Base-by-base conservation (phyloP, 2,797 vertebrate genomes). In the Syndactyla subalaris region DNA sequence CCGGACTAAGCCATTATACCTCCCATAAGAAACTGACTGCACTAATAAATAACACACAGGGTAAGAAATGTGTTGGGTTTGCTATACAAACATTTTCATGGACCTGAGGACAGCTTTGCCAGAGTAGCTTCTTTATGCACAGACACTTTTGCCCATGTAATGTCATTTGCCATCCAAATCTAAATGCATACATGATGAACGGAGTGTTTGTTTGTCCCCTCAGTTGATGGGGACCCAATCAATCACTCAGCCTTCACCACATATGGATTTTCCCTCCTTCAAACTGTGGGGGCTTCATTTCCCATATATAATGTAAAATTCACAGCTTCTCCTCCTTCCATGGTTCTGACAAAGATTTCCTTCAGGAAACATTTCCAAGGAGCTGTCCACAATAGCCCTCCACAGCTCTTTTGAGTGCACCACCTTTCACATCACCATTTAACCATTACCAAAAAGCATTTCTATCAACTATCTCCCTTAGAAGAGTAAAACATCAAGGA, bases 391-490 rank as follows among this genome's bases (percentile, higher is more conserved):
- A 61, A 61, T 21, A 39, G 29, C 59, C 27, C 38, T 61, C 38
- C 29, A 63, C 14, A 52, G 32, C 39, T 76, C 58, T 80, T 86
- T 38, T 70, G 43, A 88, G 93, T 73, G 54, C 34, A 49, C 75
- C 10, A 12, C 23, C 34, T 27, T 66, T 38, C 70, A 67, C 65
- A 71, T 73, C 45, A 45, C 23, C 41, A 21, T 21, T 84, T 39
- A 36, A 14, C 21, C 70, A 76, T 79, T 63, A 57, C 66, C 86
- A 57, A 92, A 85, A 67, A 89, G 39, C 80, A 76, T 77, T 94
- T 39, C 45, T 88, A 85, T 14, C 51, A 96, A 89, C 67, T 78
- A 32, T 66, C 85, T 66, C 71, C 88, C 59, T 92, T 88, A 82
- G 43, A 82, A 62, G 80, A 88, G 41, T 58, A 66, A 85, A 79